phyloP scores from a whole-genome alignment of 2,113 vertebrate genomes.

The Heterotilapia buettikoferi region DNA sequence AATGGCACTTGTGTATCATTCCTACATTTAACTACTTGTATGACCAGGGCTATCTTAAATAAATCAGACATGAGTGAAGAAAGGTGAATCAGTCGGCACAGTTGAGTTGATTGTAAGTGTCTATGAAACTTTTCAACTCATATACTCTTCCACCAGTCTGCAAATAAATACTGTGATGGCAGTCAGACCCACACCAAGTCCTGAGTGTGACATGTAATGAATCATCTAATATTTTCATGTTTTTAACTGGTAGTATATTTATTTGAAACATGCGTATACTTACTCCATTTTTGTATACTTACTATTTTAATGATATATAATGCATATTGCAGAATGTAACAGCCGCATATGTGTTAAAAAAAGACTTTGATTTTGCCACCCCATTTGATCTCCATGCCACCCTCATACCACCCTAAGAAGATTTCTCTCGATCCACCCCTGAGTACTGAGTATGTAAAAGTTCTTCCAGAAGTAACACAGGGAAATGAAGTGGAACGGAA shows the following conservation, averaged over 20 bases:
- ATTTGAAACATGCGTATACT: background rate
- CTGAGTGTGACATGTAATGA: background rate
- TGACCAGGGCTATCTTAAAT: background rate
- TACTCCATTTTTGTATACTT: background rate
- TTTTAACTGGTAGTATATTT: background rate
- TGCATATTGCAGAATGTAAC: background rate
- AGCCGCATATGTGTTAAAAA: background rate
- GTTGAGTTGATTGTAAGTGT: no score
- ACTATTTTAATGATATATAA: background rate
- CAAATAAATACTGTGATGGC: background rate
- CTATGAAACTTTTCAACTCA: background rate
- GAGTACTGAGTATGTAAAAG: background rate
- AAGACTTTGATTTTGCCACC: background rate
- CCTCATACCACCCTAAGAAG: background rate
- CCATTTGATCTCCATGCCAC: background rate
- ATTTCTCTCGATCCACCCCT: background rate
- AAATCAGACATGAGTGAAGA: background rate
- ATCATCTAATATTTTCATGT: background rate
- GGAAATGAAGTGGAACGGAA: background rate
- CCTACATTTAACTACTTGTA: background rate
- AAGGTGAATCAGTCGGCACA: background rate
- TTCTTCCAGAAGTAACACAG: background rate
- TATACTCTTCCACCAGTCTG: background rate
- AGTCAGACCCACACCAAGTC: background rate
- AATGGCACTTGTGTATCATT: background rate